Conservation (phyloP, 1,140 invertebrate genomes). For the Rhopalosiphum maidis region DNA sequence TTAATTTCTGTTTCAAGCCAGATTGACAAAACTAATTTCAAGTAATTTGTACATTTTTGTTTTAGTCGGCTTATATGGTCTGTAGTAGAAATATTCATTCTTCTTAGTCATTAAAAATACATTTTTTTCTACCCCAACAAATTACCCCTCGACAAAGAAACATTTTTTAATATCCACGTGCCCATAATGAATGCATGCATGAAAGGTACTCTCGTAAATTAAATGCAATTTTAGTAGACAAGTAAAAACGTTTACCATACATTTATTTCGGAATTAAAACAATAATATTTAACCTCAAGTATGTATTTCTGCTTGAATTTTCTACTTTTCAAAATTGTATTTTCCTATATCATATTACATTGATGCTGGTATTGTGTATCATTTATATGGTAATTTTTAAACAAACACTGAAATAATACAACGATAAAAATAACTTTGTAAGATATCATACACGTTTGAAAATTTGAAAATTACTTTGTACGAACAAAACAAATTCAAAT, state of each 20-base stretch:
- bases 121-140: background rate
- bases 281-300: background rate
- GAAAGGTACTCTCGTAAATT: background rate
- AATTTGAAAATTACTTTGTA: background rate
- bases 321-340: background rate
- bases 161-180: background rate
- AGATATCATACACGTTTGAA: background rate
- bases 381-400: background rate
- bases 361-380: background rate
- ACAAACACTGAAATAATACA: background rate
- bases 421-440: background rate
- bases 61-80: background rate
- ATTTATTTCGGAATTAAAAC: background rate
- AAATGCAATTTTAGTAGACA: background rate
- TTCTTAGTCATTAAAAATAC: background rate
- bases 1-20: background rate
- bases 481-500: background rate
- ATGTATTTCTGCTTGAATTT: background rate
- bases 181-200: background rate
- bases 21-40: background rate
- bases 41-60: background rate
- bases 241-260: background rate
- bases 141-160: background rate
- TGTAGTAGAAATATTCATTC: background rate
- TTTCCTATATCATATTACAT: background rate